These are phyloP conservation scores for Anolis sagrei DNA, from an alignment of 2,113 vertebrate species.

Conservation along the genomic window DNA sequence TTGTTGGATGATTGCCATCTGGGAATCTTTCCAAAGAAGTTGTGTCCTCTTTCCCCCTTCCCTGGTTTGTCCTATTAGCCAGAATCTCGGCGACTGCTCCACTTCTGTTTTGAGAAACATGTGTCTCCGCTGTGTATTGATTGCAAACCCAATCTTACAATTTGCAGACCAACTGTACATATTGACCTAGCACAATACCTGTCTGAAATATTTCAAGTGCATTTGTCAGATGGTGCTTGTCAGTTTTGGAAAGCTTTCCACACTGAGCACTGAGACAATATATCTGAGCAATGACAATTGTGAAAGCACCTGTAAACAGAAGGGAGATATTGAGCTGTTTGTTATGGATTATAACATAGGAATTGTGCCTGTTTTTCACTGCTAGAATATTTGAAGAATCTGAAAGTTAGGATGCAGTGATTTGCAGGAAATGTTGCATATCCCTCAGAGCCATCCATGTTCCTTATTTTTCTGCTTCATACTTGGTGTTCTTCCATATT, in stretches of 20 bases:
- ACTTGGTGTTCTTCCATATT: neutral
- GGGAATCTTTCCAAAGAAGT: neutral
- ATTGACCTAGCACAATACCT: neutral
- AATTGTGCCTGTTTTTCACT: neutral
- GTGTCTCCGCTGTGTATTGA: neutral
- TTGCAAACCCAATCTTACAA: neutral
- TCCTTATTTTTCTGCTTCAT: neutral
- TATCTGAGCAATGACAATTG: neutral
- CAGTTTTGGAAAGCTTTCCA: neutral
- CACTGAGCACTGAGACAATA: neutral
- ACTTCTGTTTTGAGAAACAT: neutral
- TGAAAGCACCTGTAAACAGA: neutral
- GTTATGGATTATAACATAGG: neutral
- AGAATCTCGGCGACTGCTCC: neutral
- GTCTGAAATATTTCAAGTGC: neutral
- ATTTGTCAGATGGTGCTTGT: neutral
- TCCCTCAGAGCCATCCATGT: neutral
- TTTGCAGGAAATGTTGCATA: neutral
- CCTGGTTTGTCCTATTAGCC: neutral
- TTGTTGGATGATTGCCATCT: neutral
- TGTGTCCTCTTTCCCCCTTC: neutral
- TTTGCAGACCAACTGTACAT: neutral
- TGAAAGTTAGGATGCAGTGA: neutral
- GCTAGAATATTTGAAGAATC: neutral
- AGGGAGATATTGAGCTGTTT: neutral